A percentile compares a stretch with the other conserved stretches of the same genome.
phyloP scores from a whole-genome alignment of 2,797 vertebrate species.

The Megalops cyprinoides region DNA sequence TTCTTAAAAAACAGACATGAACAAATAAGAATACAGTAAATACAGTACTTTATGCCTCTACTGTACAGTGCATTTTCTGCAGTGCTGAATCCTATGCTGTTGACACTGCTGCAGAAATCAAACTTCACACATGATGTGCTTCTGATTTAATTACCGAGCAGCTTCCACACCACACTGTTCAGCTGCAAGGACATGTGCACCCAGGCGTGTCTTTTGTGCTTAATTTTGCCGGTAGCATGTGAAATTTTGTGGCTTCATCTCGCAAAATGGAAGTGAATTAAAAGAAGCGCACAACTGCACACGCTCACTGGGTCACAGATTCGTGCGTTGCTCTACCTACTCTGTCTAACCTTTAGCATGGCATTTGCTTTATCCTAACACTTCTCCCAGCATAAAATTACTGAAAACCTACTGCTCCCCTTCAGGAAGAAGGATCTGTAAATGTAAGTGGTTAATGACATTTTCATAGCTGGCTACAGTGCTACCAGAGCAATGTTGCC shows the following conservation, averaged over 20 bases:
- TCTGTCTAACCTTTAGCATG: neutral
- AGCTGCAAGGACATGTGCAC: conserved; percentile 13
- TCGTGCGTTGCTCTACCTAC: neutral
- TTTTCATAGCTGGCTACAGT: neutral
- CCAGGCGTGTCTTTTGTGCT: neutral
- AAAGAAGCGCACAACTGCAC: neutral
- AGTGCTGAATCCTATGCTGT: neutral
- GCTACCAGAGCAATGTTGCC: neutral
- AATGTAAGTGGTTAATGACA: neutral
- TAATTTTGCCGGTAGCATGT: neutral
- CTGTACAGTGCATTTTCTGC: neutral
- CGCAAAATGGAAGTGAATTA: neutral
- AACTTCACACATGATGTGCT: conserved; percentile 2
- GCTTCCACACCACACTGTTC: conserved; percentile 1
- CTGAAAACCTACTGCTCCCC: too few species aligned
- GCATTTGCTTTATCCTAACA: neutral
- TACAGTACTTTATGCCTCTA: too few species aligned
- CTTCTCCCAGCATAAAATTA: neutral
- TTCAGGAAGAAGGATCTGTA: conserved; percentile 4
- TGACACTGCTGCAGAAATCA: conserved; percentile 7
- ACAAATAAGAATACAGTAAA: neutral
- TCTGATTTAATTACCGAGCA: conserved; percentile 17
- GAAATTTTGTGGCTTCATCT: neutral
- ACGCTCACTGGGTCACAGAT: neutral
- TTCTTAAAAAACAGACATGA: neutral